Evolutionary conservation across 2,888 invertebrate species (phyloP), one percentile per base, ranked within the genome.

Genomic region (Neocrepidodera transversa): DNA sequence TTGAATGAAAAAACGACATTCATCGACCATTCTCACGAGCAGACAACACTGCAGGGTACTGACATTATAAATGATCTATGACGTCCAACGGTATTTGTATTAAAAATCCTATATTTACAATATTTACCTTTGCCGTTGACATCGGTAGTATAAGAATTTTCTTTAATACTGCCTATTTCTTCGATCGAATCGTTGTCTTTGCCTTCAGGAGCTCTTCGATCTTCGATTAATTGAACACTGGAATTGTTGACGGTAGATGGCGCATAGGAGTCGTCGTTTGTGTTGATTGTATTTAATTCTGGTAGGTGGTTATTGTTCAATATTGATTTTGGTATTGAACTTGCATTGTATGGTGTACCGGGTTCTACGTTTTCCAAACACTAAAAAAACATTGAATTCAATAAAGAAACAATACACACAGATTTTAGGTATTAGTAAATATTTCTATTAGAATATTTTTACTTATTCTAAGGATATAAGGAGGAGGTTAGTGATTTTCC

Each of bases 161-260:
- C 84, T 50, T 69, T 70, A 3, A 66, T 58, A 79, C 85, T 85
- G 78, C 86, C 84, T 74, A 85, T 76, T 74, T 87, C 85, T 49
- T 82, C 82, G 70, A 85, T 82, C 14, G 85, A 84, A 72, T 91
- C 91, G 77, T 90, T 87, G 79, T 92, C 92, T 77, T 90, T 91
- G 17, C 92, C 92, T 74, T 92, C 92, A 2, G 92, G 92, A 43
- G 89, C 91, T 78, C 85, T 85, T 18, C 90, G 80, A 55, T 69
- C 66, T 47, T 74, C 74, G 17, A 68, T 53, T n/a, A 69, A 48
- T 35, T 70, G 70, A 23, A 70, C 14, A 14, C 65, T 67, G 36
- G 40, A 64, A 5, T 60, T 58, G 14, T 67, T 64, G 49, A 28
- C 58, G 38, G 35, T 50, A 3, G 45, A 11, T n/a, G 40, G 10